A percentile compares a stretch with the other conserved stretches of the same genome.
These are phyloP conservation scores for Dilophus febrilis DNA, from an alignment of 2,888 invertebrate species.

Conservation along the genomic window DNA sequence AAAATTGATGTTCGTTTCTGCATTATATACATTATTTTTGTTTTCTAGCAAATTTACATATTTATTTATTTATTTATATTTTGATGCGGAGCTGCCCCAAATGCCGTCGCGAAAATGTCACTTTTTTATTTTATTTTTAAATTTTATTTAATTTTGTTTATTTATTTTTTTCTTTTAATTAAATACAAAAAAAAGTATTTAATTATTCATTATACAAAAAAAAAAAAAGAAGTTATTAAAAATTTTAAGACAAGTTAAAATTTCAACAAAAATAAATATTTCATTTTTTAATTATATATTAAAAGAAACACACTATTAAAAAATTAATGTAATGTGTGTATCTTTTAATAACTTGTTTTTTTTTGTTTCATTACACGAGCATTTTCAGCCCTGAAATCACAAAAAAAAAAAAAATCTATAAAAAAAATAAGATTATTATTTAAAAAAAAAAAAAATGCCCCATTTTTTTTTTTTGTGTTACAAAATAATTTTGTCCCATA, in stretches of 20 bases:
- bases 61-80: neutral
- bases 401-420: no score
- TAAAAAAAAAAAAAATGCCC: no score
- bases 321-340: neutral
- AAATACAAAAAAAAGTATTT: neutral
- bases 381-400: conserved; percentile 33
- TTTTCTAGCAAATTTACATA: neutral
- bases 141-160: neutral
- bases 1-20: conserved; percentile 21
- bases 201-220: neutral
- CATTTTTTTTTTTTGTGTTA: conserved; percentile 14
- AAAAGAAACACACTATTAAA: neutral
- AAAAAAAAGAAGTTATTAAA: neutral
- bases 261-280: neutral
- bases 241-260: neutral
- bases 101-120: conserved; percentile 24
- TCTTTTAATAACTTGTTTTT: neutral
- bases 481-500: conserved; percentile 35
- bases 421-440: no score
- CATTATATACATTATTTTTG: neutral
- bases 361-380: conserved; percentile 11
- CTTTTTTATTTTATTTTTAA: conserved; percentile 9
- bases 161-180: no score
- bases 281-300: neutral
- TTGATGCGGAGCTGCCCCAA: conserved; percentile 22